Conservation (phyloP, 2,888 invertebrate genomes). For the Nasonia oneida region DNA sequence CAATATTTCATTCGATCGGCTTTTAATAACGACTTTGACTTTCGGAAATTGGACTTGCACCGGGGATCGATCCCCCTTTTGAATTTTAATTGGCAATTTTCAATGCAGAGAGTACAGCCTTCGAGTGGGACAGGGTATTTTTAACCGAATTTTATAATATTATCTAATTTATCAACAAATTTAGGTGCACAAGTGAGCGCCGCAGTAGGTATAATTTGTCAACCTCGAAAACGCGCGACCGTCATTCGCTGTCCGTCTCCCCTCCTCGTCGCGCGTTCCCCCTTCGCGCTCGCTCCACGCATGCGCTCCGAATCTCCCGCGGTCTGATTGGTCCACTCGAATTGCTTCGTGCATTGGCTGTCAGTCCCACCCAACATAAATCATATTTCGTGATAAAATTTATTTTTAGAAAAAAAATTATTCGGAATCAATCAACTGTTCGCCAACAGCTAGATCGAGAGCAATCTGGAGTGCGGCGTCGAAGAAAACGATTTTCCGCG, state of each 20-base stretch:
- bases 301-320: constrained; percentile 20
- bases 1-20: neutral
- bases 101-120: too few species aligned
- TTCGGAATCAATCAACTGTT: neutral
- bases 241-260: constrained; percentile 33
- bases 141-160: neutral
- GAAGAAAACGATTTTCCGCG: neutral
- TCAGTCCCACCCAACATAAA: constrained; percentile 2
- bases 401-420: neutral
- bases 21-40: neutral
- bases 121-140: neutral
- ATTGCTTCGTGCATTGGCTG: neutral
- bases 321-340: constrained; percentile 30
- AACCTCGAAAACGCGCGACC: neutral
- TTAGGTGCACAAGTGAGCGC: neutral
- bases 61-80: neutral
- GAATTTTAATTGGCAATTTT: neutral
- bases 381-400: neutral
- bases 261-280: neutral
- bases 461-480: neutral
- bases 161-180: neutral
- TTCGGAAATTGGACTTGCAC: neutral
- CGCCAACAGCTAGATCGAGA: neutral
- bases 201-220: neutral
- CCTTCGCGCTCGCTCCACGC: constrained; percentile 9